Percentiles rank a stretch among this genome's conserved stretches.
These are phyloP conservation scores for Callimorpha dominula DNA, from an alignment of 2,888 invertebrate genomes.

Conservation along the genomic window DNA sequence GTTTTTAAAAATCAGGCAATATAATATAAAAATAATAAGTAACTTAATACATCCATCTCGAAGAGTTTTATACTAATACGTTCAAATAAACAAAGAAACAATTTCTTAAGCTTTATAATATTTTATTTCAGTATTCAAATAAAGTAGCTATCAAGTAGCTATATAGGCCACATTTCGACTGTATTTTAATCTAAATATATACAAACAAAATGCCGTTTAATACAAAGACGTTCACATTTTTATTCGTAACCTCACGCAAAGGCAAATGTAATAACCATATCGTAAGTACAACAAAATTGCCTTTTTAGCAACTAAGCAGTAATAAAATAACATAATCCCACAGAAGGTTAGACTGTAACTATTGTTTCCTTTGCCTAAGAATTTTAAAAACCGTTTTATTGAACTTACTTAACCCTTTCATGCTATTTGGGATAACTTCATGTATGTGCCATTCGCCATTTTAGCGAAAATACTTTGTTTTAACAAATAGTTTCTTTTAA, in stretches of 20 bases:
- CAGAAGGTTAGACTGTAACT: conserved; percentile 23
- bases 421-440: conserved; percentile 1
- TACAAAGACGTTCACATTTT: conserved; percentile 11
- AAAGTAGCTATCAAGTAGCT: not conserved
- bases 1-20: no score
- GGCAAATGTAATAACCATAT: conserved; percentile 15
- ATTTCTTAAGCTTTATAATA: not conserved
- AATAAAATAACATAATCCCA: conserved; percentile 35
- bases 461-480: not conserved
- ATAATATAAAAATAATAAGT: no score
- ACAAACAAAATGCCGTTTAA: conserved; percentile 6
- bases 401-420: conserved; percentile 2
- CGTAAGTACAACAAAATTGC: conserved; percentile 19
- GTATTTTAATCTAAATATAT: conserved; percentile 5
- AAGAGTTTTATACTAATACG: not conserved
- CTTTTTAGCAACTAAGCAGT: conserved; percentile 18
- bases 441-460: not conserved
- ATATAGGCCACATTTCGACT: no score
- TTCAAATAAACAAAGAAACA: not conserved
- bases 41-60: no score
- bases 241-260: conserved; percentile 11
- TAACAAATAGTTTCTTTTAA: not conserved
- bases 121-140: not conserved
- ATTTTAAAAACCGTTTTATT: conserved; percentile 1
- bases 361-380: conserved; percentile 23